These are phyloP conservation scores for Scaptomyza flava DNA, from an alignment of 2,888 invertebrate species.

Conservation along the genomic window DNA sequence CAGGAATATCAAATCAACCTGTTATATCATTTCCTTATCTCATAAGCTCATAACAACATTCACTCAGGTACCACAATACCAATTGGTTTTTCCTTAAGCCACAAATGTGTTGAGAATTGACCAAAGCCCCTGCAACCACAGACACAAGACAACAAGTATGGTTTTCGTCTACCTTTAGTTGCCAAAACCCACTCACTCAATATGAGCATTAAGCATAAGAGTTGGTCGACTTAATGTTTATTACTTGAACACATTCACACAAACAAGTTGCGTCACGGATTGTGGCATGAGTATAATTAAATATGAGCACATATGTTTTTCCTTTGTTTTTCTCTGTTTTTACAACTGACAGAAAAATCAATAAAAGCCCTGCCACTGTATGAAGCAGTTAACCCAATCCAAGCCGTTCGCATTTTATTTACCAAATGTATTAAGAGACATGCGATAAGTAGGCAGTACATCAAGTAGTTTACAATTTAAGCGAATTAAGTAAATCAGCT, in stretches of 20 bases:
- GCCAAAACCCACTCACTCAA: conserved; percentile 40
- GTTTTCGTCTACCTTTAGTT: conserved; percentile 9
- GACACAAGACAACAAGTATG: not conserved
- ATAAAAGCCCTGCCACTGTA: conserved; percentile 51
- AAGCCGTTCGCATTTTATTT: conserved; percentile 40
- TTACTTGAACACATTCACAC: conserved; percentile 23
- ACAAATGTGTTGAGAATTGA: conserved; percentile 6
- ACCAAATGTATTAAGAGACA: conserved; percentile 39
- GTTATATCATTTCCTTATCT: conserved; percentile 10
- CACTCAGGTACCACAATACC: not conserved
- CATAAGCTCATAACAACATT: not conserved
- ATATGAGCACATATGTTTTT: conserved; percentile 66
- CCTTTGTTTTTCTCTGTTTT: conserved; percentile 60
- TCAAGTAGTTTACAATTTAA: conserved; percentile 64
- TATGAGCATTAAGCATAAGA: conserved; percentile 55
- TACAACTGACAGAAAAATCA: conserved; percentile 66
- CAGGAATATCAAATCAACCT: conserved; percentile 19
- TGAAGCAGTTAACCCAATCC: conserved; percentile 4
- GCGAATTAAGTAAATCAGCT: conserved; percentile 65
- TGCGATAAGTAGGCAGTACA: conserved; percentile 17
- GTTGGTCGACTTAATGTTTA: conserved; percentile 49
- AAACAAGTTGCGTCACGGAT: conserved; percentile 36
- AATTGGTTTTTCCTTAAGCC: conserved; percentile 1
- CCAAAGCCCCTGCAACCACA: not conserved
- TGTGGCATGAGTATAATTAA: conserved; percentile 67